A percentile compares a stretch with the other conserved stretches of the same genome.
Evolutionary conservation across 37 sponge, comb jelly and placozoan species (phyloP).

Genomic region (Amphimedon queenslandica): DNA sequence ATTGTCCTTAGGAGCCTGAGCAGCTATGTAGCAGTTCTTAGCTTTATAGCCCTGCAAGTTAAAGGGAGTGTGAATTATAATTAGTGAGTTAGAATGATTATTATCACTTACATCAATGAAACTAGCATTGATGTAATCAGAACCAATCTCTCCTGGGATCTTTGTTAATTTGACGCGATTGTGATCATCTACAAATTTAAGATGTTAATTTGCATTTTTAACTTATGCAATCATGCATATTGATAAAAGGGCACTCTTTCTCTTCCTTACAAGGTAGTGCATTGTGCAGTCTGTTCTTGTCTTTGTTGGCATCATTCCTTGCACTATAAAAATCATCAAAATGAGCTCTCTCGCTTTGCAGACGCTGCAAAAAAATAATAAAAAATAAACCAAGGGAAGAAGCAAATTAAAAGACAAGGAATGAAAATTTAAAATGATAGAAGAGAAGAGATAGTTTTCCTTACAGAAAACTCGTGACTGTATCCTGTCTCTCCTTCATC

Average conservation of each 20-base stretch:
- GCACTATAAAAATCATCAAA: background rate
- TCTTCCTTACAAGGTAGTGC: slow-evolving; percentile 72
- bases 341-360: background rate
- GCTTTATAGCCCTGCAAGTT: slow-evolving; percentile 41
- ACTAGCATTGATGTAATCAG: slow-evolving; percentile 86
- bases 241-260: background rate
- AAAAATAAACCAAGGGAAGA: background rate
- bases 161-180: slow-evolving; percentile 53
- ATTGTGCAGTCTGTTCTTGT: slow-evolving; percentile 71
- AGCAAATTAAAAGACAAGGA: too few species aligned
- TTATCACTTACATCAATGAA: slow-evolving; percentile 46
- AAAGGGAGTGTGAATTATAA: background rate
- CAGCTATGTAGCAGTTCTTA: slow-evolving; percentile 59
- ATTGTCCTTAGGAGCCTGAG: slow-evolving; percentile 68
- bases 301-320: slow-evolving; percentile 50
- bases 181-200: slow-evolving; percentile 38
- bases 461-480: slow-evolving; percentile 63
- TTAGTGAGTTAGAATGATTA: background rate
- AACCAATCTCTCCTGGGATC: slow-evolving; percentile 62
- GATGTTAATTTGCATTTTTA: background rate
- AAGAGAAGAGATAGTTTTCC: too few species aligned
- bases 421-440: too few species aligned
- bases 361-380: slow-evolving; percentile 17
- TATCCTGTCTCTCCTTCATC: slow-evolving; percentile 51
- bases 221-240: background rate